phyloP scores from a whole-genome alignment of 2,888 invertebrate species.

The Erebia ligea region DNA sequence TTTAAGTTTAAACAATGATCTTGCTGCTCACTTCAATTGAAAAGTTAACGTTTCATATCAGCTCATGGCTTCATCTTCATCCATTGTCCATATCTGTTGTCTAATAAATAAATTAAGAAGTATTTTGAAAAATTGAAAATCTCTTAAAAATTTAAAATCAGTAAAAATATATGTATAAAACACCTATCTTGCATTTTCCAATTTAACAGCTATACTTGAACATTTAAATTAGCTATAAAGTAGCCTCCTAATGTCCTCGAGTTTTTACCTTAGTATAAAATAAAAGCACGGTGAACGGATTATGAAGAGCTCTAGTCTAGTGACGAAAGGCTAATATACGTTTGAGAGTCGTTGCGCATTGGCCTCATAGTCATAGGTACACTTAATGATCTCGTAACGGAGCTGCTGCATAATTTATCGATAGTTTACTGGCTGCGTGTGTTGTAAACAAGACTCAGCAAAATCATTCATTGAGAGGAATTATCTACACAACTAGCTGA shows the following conservation, averaged over 20 bases:
- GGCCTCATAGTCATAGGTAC: conserved; percentile 39
- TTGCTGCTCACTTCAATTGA: too few species aligned
- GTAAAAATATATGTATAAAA: too few species aligned
- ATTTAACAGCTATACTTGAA: conserved; percentile 13
- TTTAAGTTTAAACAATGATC: too few species aligned
- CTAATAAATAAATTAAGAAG: too few species aligned
- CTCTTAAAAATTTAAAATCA: too few species aligned
- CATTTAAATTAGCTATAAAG: conserved; percentile 27
- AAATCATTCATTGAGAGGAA: conserved; percentile 20
- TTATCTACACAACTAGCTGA: conserved; percentile 3
- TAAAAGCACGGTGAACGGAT: conserved; percentile 41
- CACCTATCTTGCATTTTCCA: too few species aligned
- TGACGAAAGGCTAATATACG: conserved; percentile 44
- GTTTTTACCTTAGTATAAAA: conserved; percentile 39
- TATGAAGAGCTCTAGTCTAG: conserved; percentile 41
- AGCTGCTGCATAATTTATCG: conserved; percentile 44
- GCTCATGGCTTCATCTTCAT: too few species aligned
- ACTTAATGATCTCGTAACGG: conserved; percentile 43
- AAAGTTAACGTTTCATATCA: too few species aligned
- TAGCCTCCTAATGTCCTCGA: conserved; percentile 21
- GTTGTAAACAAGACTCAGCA: conserved; percentile 42
- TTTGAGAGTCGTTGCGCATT: conserved; percentile 44
- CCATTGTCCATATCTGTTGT: too few species aligned
- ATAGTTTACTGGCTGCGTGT: conserved; percentile 41
- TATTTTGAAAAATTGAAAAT: too few species aligned